Base-by-base conservation (phyloP, 2,888 invertebrate species). In the Boloria euphrosyne region DNA sequence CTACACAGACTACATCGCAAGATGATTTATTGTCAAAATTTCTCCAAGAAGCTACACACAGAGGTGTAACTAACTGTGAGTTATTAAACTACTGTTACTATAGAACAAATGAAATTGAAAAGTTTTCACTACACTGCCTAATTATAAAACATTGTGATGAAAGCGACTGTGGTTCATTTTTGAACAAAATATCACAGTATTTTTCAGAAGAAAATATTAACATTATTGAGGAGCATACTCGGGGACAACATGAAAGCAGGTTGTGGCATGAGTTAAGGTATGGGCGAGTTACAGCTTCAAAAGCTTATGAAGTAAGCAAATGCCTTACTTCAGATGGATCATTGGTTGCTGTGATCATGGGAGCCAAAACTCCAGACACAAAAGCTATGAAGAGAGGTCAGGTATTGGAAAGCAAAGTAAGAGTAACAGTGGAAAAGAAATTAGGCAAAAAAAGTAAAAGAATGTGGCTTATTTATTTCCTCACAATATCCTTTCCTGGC, bases 291-390 rank as follows among this genome's bases (percentile, higher is more conserved):
- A 72, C 71, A 5, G 71, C 74, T 58, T 72, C 71, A 51, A 72
- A 61, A 68, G 70, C 70, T 22, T 71, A 60, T 71, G 74, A 74
- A 66, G 61, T 71, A 10, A 72, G 72, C 58, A 46, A 46, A 14
- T 46, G 46, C 14, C 46, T 13, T 14, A 46, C 46, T 14, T 13
- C 13, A 46, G 72, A 74, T 68, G 71, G 74, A 22, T 63, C 72
- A 47, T 60, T 72, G 13, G 18, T 74, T 6, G 63, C 72, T 17
- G 5, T 67, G 7, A 70, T 72, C 13, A 47, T 73, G 65, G 72
- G 72, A 22, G 69, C 65, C n/a, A 71, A 70, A 69, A 68, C 68
- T 16, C 70, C 69, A 4, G 71, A 73, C 31, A 74, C 72, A 17
- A 13, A 47, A 62, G 14, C 14, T 44, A 44, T 44, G 4, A 44